Evolutionary conservation across 1,140 invertebrate species (phyloP).

Genomic region (Pachyrhynchus sulphureomaculatus): DNA sequence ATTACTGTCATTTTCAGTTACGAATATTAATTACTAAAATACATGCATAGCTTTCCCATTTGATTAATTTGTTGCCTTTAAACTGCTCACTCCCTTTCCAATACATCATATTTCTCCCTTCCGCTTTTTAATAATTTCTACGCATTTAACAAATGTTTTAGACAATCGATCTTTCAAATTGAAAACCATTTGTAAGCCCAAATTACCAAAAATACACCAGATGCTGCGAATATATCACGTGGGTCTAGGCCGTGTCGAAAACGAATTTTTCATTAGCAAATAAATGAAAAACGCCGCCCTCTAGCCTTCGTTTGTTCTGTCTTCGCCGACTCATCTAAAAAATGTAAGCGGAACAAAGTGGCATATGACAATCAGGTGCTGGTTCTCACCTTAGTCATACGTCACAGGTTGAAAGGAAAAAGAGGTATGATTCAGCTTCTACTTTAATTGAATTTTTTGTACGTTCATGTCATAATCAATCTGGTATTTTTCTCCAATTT

Average conservation of each 20-base stretch:
- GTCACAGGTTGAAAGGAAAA: not conserved
- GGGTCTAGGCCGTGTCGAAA: constrained; percentile 15
- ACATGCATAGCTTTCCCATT: not conserved
- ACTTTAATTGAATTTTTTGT: too few relatives aligned
- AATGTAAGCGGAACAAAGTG: constrained; percentile 16
- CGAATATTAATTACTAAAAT: too few relatives aligned
- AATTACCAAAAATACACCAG: constrained; percentile 24
- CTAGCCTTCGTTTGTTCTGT: constrained; percentile 17
- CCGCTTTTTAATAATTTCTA: not conserved
- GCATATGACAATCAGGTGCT: constrained; percentile 31
- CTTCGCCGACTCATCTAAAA: constrained; percentile 17
- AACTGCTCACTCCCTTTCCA: not conserved
- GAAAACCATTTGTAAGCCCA: constrained; percentile 19
- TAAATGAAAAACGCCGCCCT: constrained; percentile 25
- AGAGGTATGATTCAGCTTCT: not conserved
- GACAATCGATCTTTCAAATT: constrained; percentile 27
- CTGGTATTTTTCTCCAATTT: too few relatives aligned
- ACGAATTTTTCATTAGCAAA: constrained; percentile 33
- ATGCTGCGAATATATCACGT: constrained; percentile 30
- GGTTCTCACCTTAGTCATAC: constrained; percentile 31
- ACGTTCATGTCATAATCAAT: too few relatives aligned
- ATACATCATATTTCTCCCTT: not conserved
- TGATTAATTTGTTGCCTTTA: not conserved
- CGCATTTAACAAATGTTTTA: constrained; percentile 15
- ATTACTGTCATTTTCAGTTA: too few relatives aligned